Percentiles rank a stretch among this genome's conserved stretches.
Evolutionary conservation across 2,113 vertebrate species (phyloP).

Genomic region (Phalacrocorax brasilianus): DNA sequence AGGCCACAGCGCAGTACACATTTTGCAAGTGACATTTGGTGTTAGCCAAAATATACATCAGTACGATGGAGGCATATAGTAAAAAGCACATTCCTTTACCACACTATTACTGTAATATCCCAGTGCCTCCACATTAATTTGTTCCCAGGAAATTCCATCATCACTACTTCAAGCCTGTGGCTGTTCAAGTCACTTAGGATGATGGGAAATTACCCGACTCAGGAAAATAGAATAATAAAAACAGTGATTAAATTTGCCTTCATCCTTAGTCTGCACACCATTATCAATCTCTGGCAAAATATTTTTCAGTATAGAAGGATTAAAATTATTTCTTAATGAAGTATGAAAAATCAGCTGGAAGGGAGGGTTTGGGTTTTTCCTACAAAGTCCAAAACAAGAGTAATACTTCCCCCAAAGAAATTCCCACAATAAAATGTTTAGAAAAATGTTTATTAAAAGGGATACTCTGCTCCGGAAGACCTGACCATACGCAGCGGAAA

Average conservation of each 20-base stretch:
- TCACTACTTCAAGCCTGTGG: conserved; percentile 24
- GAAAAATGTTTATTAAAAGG: neutral
- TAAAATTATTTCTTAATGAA: neutral
- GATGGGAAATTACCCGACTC: conserved; percentile 19
- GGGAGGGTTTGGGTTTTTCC: neutral
- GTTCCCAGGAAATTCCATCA: conserved; percentile 60
- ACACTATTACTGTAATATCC: conserved; percentile 7
- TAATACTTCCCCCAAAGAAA: neutral
- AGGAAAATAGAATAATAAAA: conserved; percentile 42
- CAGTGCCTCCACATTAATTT: conserved; percentile 30
- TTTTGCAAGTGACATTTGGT: neutral
- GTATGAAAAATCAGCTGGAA: neutral
- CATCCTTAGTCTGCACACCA: neutral
- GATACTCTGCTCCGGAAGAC: neutral
- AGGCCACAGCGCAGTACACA: neutral
- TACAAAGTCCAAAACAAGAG: neutral
- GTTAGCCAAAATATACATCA: conserved; percentile 40
- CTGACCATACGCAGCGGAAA: neutral
- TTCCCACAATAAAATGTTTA: neutral
- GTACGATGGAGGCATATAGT: neutral
- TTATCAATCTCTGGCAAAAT: neutral
- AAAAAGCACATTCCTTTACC: conserved; percentile 23
- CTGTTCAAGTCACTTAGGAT: neutral
- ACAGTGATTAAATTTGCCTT: conserved; percentile 15
- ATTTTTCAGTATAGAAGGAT: neutral